Evolutionary conservation across 1,140 invertebrate species (phyloP), one percentile per base, ranked within the genome.

Genomic region (Macrocentrus cingulum): DNA sequence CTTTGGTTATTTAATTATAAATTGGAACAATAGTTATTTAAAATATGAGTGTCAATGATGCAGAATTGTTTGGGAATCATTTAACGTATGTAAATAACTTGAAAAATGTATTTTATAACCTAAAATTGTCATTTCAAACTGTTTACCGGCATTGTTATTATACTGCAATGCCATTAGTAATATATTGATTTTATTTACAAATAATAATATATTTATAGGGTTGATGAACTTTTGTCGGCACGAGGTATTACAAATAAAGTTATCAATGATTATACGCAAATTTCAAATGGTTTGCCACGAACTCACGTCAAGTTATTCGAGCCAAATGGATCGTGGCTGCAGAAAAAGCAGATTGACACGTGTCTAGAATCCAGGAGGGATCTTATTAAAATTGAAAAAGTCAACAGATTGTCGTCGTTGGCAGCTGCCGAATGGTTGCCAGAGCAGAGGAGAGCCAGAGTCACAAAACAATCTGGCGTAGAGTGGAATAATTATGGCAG

Each of bases 381-480:
- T 44, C 66, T 86, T n/a, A 68, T 87, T 54, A 77, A 77, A 68
- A 72, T 83, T 2, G 81, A 85, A 65, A 80, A 82, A 56, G 82
- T 87, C 32, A 83, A 86, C 64, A 81, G 84, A 67, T 70, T 69
- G 70, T 85, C 80, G 22, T 68, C 74, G 51, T 64, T 87, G 61
- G 83, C 83, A 23, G 73, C 76, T 57, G 85, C 84, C 7, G 77
- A 82, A 65, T 88, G 85, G 86, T 64, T 80, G 8, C 71, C 83
- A 23, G 67, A 80, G n/a, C 64, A 82, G 29, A 81, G 78, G 52
- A 77, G 81, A 54, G 86, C 84, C 15, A 77, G 78, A 67, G 83
- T 88, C 1, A 83, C 71, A 1, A 82, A 84, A 62, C 80, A 80
- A 62, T 77, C 75, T 51, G 85, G 85, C 19, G 76, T 82, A 15